phyloP scores from a whole-genome alignment of 2,888 invertebrate genomes.

The Tetranychus truncatus region DNA sequence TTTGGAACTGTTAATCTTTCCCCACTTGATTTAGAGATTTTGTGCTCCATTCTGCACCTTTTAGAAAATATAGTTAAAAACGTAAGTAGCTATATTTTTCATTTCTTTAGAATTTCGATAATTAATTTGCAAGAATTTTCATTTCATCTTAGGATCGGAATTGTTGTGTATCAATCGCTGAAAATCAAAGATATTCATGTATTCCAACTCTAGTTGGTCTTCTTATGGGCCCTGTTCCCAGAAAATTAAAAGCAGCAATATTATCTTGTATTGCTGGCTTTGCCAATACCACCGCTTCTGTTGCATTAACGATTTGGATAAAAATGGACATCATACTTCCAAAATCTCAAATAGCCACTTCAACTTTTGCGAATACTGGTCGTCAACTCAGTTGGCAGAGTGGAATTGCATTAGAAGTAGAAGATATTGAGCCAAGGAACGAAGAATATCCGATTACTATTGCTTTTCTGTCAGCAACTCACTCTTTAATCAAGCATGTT shows the following conservation, averaged over 20 bases:
- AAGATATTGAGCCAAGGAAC: slow-evolving; percentile 72
- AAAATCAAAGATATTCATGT: slow-evolving; percentile 72
- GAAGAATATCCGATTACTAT: slow-evolving; percentile 75
- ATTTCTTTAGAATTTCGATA: neutral
- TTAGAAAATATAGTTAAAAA: slow-evolving; percentile 18
- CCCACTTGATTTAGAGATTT: slow-evolving; percentile 15
- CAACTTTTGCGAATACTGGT: neutral
- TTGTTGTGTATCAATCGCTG: slow-evolving; percentile 59
- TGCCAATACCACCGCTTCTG: slow-evolving; percentile 43
- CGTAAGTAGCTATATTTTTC: slow-evolving; percentile 6
- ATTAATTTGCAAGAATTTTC: slow-evolving; percentile 5
- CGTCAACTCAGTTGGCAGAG: slow-evolving; percentile 21
- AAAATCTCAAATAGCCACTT: slow-evolving; percentile 12
- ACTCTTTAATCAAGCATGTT: slow-evolving; percentile 47
- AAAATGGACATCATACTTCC: slow-evolving; percentile 22
- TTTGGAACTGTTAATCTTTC: neutral
- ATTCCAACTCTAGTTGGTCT: slow-evolving; percentile 60
- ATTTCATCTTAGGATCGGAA: slow-evolving; percentile 46
- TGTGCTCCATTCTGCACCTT: slow-evolving; percentile 19
- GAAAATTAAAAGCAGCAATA: slow-evolving; percentile 63
- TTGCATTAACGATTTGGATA: slow-evolving; percentile 20
- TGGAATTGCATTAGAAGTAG: slow-evolving; percentile 56
- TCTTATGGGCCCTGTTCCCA: slow-evolving; percentile 65
- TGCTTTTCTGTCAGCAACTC: slow-evolving; percentile 56
- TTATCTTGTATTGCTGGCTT: slow-evolving; percentile 58